A percentile compares a stretch with the other conserved stretches of the same genome.
Evolutionary conservation across 2,888 invertebrate species (phyloP).

Genomic region (Sinhomidia bicolor): DNA sequence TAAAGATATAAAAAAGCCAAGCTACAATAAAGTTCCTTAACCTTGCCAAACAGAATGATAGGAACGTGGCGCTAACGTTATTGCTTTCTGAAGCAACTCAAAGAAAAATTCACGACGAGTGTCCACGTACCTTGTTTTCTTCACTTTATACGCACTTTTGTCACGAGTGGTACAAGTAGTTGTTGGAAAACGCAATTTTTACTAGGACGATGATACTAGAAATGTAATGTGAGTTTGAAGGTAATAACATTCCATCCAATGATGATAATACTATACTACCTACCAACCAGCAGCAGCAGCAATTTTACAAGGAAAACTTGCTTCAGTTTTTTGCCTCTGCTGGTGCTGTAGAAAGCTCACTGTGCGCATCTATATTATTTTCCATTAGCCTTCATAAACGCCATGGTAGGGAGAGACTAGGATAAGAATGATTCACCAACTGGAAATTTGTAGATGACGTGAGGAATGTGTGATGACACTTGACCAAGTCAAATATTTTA

Average conservation of each 20-base stretch:
- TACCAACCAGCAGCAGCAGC: too few species aligned
- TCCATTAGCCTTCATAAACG: slow-evolving; percentile 2
- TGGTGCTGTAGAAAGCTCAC: slow-evolving; percentile 4
- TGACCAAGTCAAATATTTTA: slow-evolving; percentile 55
- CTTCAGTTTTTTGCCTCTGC: slow-evolving; percentile 1
- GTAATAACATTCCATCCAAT: slow-evolving; percentile 46
- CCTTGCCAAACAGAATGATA: not conserved
- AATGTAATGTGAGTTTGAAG: not conserved
- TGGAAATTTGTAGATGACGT: slow-evolving; percentile 35
- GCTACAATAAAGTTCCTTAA: slow-evolving; percentile 27
- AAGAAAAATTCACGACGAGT: not conserved
- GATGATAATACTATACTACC: not conserved
- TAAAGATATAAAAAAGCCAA: not conserved
- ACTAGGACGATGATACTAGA: not conserved
- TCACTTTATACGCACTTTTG: not conserved
- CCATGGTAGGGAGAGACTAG: not conserved
- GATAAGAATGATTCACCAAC: not conserved
- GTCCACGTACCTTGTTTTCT: not conserved
- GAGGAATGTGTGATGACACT: slow-evolving; percentile 55
- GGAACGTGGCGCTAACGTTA: not conserved
- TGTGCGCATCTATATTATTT: not conserved
- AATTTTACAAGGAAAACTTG: not conserved
- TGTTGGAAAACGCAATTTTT: not conserved
- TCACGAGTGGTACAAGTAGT: not conserved
- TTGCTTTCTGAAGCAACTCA: not conserved